A percentile compares a stretch with the other conserved stretches of the same genome.
Evolutionary conservation across 2,888 invertebrate genomes (phyloP).

Genomic region (Gastrophysa polygoni): DNA sequence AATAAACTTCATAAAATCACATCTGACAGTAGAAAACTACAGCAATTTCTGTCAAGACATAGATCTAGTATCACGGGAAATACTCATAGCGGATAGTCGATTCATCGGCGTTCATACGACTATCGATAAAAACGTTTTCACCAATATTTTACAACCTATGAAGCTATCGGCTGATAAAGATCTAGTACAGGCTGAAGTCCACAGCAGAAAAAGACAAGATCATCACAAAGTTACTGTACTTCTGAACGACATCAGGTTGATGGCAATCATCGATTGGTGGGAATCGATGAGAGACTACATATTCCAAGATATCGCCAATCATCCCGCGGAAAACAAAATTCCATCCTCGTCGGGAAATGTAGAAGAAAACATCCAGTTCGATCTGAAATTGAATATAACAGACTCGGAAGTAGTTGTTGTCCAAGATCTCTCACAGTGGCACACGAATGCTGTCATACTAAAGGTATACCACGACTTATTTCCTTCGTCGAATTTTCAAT

Average conservation of each 20-base stretch:
- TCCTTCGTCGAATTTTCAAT: neutral
- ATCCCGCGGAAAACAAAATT: conserved; percentile 40
- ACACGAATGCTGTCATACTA: conserved; percentile 93
- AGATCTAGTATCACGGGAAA: conserved; percentile 91
- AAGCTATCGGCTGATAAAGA: conserved; percentile 42
- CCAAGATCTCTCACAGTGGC: conserved; percentile 85
- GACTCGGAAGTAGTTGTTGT: conserved; percentile 95
- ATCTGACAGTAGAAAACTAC: conserved; percentile 81
- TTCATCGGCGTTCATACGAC: conserved; percentile 61
- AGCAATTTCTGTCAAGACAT: conserved; percentile 91
- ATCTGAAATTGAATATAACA: conserved; percentile 90
- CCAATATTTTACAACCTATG: conserved; percentile 81
- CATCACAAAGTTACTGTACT: conserved; percentile 83
- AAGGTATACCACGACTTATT: conserved; percentile 60
- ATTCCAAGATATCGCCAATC: conserved; percentile 56
- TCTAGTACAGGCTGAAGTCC: conserved; percentile 56
- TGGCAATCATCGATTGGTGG: conserved; percentile 95
- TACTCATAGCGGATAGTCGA: conserved; percentile 76
- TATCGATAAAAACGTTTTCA: conserved; percentile 84
- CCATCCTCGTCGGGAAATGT: conserved; percentile 37
- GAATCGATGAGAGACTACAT: conserved; percentile 83
- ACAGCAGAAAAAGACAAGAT: conserved; percentile 67
- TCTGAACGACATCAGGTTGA: conserved; percentile 92
- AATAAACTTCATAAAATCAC: conserved; percentile 90
- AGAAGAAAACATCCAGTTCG: conserved; percentile 62